Evolutionary conservation across 64 coral and sea anemone genomes (phyloP).

Genomic region (Anthopleura sola): DNA sequence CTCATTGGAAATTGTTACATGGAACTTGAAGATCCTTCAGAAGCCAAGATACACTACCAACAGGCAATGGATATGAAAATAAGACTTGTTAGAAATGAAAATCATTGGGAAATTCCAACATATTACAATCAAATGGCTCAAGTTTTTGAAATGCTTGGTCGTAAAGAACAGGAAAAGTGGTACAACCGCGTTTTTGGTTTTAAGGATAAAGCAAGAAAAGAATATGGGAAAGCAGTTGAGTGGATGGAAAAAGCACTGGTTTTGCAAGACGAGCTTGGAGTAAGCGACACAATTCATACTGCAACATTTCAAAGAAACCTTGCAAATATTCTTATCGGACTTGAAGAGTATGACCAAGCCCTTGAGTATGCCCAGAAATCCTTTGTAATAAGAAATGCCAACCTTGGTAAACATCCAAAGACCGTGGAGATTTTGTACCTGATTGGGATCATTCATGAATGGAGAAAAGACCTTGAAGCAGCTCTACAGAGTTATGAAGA

Average conservation of each 20-base stretch:
- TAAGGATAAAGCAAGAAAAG: neutral
- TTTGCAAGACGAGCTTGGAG: slow-evolving; percentile 28
- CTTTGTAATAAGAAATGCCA: slow-evolving; percentile 21
- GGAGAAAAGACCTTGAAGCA: neutral
- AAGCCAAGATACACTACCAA: neutral
- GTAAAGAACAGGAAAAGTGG: slow-evolving; percentile 2
- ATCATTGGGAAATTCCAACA: slow-evolving; percentile 37
- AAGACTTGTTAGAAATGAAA: slow-evolving; percentile 18
- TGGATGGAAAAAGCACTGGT: slow-evolving; percentile 36
- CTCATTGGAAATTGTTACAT: slow-evolving; percentile 11
- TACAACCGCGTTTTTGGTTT: neutral
- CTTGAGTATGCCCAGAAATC: slow-evolving; percentile 22
- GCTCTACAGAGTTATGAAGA: slow-evolving; percentile 37
- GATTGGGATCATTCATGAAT: slow-evolving; percentile 49
- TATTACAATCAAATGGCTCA: slow-evolving; percentile 48
- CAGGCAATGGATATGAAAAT: neutral
- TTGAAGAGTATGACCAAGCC: slow-evolving; percentile 27
- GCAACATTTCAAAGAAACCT: slow-evolving; percentile 46
- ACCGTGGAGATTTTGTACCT: slow-evolving; percentile 38
- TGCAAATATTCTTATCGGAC: slow-evolving; percentile 35
- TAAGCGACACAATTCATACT: slow-evolving; percentile 26
- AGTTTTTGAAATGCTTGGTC: slow-evolving; percentile 24
- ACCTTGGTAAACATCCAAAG: slow-evolving; percentile 34
- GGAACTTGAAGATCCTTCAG: neutral
- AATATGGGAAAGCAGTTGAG: slow-evolving; percentile 25